phyloP scores from a whole-genome alignment of 2,797 vertebrate genomes.

The Todus mexicanus region DNA sequence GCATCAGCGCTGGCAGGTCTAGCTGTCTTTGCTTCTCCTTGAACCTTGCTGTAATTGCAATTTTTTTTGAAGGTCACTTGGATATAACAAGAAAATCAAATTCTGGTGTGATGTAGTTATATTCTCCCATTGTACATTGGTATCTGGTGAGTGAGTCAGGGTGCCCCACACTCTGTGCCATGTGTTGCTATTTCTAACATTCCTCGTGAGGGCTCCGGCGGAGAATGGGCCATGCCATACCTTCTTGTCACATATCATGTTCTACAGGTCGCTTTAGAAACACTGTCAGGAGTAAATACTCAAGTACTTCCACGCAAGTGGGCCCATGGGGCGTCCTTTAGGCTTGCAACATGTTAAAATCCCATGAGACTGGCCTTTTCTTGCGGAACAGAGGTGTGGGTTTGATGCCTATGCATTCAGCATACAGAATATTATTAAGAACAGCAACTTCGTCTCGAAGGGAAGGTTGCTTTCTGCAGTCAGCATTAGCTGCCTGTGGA shows the following conservation, averaged over 20 bases:
- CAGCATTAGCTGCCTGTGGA: slow-evolving; percentile 51
- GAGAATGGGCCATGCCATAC: not conserved
- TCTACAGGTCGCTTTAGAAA: not conserved
- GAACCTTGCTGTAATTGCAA: not conserved
- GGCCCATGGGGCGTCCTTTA: not conserved
- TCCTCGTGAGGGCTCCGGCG: not conserved
- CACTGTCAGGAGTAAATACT: not conserved
- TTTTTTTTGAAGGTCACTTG: not conserved
- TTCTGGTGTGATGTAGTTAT: not conserved
- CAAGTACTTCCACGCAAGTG: not conserved
- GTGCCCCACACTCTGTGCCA: not conserved
- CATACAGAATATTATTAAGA: not conserved
- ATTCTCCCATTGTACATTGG: not conserved
- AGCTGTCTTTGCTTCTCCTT: not conserved
- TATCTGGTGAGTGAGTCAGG: not conserved
- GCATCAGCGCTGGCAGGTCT: not conserved
- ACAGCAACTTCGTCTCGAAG: slow-evolving; percentile 2
- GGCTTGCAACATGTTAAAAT: not conserved
- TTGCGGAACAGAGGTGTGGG: not conserved
- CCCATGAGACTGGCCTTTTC: not conserved
- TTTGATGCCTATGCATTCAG: not conserved
- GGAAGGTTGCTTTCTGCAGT: slow-evolving; percentile 22
- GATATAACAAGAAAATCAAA: not conserved
- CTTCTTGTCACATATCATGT: not conserved
- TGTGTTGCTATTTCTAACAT: not conserved